A percentile compares a stretch with the other conserved stretches of the same genome.
phyloP scores from a whole-genome alignment of 2,113 vertebrate species.

The Indicator maculatus region DNA sequence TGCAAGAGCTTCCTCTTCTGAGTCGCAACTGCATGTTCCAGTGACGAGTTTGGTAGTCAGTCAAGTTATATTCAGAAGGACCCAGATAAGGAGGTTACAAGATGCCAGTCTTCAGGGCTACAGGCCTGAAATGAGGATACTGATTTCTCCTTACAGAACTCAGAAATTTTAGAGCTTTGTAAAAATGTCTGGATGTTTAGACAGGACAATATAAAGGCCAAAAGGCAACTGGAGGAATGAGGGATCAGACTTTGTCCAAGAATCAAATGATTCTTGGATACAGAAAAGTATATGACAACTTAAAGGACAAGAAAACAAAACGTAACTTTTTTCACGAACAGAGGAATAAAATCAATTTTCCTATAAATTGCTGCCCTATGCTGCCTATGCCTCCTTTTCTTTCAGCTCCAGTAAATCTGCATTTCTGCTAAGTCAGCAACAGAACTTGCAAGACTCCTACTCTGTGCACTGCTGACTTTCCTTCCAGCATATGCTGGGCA shows the following conservation, averaged over 20 bases:
- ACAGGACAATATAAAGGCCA: neutral
- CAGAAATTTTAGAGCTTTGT: neutral
- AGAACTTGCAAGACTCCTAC: neutral
- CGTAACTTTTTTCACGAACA: neutral
- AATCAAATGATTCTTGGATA: neutral
- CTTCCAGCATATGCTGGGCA: neutral
- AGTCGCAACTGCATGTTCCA: neutral
- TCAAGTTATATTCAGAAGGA: neutral
- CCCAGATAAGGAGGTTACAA: fast-evolving
- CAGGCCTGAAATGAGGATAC: neutral
- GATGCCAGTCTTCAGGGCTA: neutral
- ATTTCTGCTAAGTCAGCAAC: neutral
- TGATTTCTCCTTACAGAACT: neutral
- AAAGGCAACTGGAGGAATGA: neutral
- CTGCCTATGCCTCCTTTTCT: neutral
- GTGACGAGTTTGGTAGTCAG: neutral
- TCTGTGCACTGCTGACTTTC: neutral
- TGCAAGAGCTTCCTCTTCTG: neutral
- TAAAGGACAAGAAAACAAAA: neutral
- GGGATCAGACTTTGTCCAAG: neutral
- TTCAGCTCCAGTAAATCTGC: neutral
- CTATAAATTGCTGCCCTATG: neutral
- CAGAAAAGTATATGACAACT: neutral
- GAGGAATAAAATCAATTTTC: neutral
- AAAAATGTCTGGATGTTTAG: neutral